Evolutionary conservation across 2,888 invertebrate genomes (phyloP).

Genomic region (Stenolophus ochropezus): DNA sequence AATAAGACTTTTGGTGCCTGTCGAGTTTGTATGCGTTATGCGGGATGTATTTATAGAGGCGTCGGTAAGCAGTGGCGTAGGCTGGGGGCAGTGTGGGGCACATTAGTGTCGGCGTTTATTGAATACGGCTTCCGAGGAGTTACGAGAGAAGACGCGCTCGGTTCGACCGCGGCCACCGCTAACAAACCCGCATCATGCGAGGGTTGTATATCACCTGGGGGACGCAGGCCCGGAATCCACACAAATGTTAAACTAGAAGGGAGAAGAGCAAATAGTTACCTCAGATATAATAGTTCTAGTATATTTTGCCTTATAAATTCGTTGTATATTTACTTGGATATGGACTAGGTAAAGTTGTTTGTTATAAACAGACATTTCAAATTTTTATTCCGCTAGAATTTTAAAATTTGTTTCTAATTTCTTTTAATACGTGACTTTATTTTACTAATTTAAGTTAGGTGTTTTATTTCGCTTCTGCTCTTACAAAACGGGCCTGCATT

Average conservation of each 20-base stretch:
- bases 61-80: slow-evolving; percentile 21
- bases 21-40: neutral
- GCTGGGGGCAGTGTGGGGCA: slow-evolving; percentile 11
- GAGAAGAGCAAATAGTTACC: neutral
- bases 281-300: neutral
- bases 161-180: slow-evolving; percentile 47
- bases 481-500: no score
- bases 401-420: no score
- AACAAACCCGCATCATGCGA: slow-evolving; percentile 58
- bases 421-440: no score
- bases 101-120: slow-evolving; percentile 55
- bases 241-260: neutral
- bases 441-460: no score
- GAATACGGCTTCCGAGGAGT: slow-evolving; percentile 56
- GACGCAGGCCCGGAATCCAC: neutral
- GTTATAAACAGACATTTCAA: no score
- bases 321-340: no score
- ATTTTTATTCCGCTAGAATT: no score
- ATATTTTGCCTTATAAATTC: no score
- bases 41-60: slow-evolving; percentile 39
- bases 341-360: no score
- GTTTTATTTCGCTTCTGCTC: no score
- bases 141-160: slow-evolving; percentile 52
- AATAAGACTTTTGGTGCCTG: neutral
- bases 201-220: slow-evolving; percentile 51